These are phyloP conservation scores for Drosophila diplacantha DNA, from an alignment of 2,888 invertebrate genomes.

Conservation along the genomic window DNA sequence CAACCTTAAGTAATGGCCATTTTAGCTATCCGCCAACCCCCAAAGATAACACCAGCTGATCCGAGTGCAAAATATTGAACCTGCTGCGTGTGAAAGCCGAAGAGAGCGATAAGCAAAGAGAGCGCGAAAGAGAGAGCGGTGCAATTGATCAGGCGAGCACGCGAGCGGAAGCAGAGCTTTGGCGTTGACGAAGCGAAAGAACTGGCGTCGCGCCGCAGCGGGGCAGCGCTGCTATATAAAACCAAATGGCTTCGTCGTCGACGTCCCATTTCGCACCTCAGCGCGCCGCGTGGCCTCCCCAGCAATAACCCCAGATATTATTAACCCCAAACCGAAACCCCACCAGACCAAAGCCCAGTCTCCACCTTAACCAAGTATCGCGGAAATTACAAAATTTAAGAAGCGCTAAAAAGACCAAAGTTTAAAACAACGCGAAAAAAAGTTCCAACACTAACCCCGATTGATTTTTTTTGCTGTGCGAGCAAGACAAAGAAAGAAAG, in stretches of 20 bases:
- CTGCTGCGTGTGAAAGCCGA: conserved; percentile 2
- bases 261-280: conserved; percentile 58
- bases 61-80: conserved; percentile 22
- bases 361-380: conserved; percentile 1
- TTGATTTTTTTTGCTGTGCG: conserved; percentile 23
- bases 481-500: conserved; percentile 20
- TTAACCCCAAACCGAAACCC: conserved; percentile 16
- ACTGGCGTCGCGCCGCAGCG: conserved; percentile 37
- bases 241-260: conserved; percentile 37
- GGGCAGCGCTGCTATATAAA: conserved; percentile 57
- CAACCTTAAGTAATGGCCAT: not conserved
- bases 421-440: conserved; percentile 7
- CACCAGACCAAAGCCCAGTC: not conserved
- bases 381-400: conserved; percentile 8
- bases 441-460: conserved; percentile 13
- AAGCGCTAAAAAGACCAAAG: not conserved
- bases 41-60: conserved; percentile 3
- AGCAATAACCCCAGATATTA: conserved; percentile 7
- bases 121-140: conserved; percentile 1
- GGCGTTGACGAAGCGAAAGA: conserved; percentile 38
- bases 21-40: not conserved
- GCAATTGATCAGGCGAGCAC: not conserved
- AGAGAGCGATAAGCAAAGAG: conserved; percentile 27
- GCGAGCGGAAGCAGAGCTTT: conserved; percentile 26
- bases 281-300: conserved; percentile 50